phyloP scores from a whole-genome alignment of 2,113 vertebrate genomes.

The Sinocyclocheilus rhinocerous region DNA sequence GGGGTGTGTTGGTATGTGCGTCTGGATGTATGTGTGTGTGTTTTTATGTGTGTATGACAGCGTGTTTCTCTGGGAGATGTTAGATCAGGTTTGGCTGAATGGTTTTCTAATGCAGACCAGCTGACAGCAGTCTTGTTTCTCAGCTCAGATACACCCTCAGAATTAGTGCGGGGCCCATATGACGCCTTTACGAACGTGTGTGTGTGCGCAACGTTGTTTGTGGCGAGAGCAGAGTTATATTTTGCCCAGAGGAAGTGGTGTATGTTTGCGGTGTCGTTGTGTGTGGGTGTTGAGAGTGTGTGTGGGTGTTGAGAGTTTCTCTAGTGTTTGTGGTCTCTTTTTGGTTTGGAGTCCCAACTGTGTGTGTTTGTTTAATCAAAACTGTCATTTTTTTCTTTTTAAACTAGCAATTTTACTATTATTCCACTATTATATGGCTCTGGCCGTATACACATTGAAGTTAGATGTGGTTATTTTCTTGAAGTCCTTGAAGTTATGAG shows the following conservation, averaged over 20 bases:
- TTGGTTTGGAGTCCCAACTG: constrained; percentile 7
- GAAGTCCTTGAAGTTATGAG: not conserved
- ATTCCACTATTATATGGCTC: constrained; percentile 1
- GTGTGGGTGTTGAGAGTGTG: constrained; percentile 47
- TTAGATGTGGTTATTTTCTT: not conserved
- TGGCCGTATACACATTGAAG: not conserved
- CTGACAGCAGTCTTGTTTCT: constrained; percentile 43
- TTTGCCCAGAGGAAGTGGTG: constrained; percentile 55
- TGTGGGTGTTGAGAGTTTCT: constrained; percentile 49
- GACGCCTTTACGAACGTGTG: not conserved
- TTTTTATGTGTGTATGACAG: constrained; percentile 47
- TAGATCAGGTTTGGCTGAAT: constrained; percentile 54
- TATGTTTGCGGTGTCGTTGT: constrained; percentile 38
- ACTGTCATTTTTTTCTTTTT: constrained; percentile 11
- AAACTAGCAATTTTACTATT: constrained; percentile 30
- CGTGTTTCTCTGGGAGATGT: constrained; percentile 52
- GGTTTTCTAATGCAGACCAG: constrained; percentile 53
- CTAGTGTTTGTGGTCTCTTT: constrained; percentile 44
- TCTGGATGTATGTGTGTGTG: constrained; percentile 47
- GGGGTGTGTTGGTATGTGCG: constrained; percentile 24
- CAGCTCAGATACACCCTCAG: constrained; percentile 22
- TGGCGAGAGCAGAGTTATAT: constrained; percentile 37
- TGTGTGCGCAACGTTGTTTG: not conserved
- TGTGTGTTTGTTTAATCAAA: constrained; percentile 3
- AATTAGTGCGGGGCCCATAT: not conserved